These are phyloP conservation scores for Micropoecilia bifurca DNA, from an alignment of 2,797 vertebrate species.

Conservation along the genomic window DNA sequence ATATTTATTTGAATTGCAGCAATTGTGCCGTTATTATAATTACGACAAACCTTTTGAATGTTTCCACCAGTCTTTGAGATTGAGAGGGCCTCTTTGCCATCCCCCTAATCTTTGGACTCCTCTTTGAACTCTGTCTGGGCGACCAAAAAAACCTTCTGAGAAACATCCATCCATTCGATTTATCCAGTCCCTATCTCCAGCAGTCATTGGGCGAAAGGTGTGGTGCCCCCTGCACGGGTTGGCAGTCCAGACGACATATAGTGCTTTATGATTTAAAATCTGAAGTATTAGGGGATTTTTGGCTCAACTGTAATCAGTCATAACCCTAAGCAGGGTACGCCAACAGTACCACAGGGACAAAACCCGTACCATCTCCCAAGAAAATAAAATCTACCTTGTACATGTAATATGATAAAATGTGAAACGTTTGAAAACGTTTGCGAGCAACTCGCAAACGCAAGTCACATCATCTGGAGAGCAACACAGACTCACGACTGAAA, in stretches of 20 bases:
- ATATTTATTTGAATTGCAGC: not conserved
- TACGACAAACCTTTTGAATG: not conserved
- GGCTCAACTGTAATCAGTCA: not conserved
- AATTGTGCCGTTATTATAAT: not conserved
- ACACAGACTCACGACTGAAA: constrained; percentile 17
- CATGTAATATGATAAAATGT: not conserved
- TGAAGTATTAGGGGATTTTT: not conserved
- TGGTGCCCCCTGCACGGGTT: no score
- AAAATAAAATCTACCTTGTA: not conserved
- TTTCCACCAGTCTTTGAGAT: not conserved
- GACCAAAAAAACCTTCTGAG: no score
- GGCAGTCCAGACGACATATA: not conserved
- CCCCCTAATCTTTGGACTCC: not conserved
- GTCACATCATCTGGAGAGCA: constrained; percentile 47
- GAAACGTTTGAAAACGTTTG: not conserved
- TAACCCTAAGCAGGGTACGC: not conserved
- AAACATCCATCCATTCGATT: no score
- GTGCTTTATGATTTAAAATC: not conserved
- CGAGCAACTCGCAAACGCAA: constrained; percentile 44
- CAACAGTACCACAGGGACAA: not conserved
- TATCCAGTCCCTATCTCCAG: not conserved
- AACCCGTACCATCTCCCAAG: not conserved
- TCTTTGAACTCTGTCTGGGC: not conserved
- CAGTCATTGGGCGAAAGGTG: not conserved
- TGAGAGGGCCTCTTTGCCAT: not conserved